A percentile compares a stretch with the other conserved stretches of the same genome.
phyloP scores from a whole-genome alignment of 2,888 invertebrate genomes.

The Orchesella flavescens region DNA sequence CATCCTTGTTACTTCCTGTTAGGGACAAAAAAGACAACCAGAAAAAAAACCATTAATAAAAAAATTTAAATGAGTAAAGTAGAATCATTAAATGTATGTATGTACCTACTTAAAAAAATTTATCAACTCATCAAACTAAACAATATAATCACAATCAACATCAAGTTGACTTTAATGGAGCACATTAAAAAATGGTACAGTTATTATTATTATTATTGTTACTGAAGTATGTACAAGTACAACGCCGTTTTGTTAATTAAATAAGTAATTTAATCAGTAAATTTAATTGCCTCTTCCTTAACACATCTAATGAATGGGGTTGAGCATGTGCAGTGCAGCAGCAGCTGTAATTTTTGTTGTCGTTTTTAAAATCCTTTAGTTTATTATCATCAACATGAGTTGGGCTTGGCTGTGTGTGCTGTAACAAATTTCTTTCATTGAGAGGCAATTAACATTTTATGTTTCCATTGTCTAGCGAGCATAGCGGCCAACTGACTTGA shows the following conservation, averaged over 20 bases:
- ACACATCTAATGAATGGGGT: constrained; percentile 33
- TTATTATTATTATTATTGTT: constrained; percentile 13
- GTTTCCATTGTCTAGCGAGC: constrained; percentile 37
- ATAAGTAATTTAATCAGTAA: constrained; percentile 28
- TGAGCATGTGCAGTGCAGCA: background rate
- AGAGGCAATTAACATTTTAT: constrained; percentile 37
- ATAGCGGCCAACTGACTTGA: constrained; percentile 18
- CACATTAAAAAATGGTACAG: constrained; percentile 1
- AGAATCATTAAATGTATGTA: background rate
- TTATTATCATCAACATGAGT: background rate
- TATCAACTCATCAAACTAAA: background rate
- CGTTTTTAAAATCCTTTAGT: background rate
- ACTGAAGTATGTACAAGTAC: too few species aligned
- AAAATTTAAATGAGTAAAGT: background rate
- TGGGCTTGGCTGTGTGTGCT: background rate
- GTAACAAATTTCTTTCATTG: constrained; percentile 34
- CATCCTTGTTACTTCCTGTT: constrained; percentile 70
- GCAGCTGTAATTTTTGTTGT: constrained; percentile 6
- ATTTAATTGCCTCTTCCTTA: constrained; percentile 49
- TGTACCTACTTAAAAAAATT: too few species aligned
- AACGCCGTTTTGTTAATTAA: constrained; percentile 34
- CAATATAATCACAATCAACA: background rate
- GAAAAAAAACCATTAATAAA: background rate
- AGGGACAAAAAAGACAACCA: constrained; percentile 9
- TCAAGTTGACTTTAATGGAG: background rate